phyloP scores from a whole-genome alignment of 2,888 invertebrate genomes.

The Petrolisthes cinctipes region DNA sequence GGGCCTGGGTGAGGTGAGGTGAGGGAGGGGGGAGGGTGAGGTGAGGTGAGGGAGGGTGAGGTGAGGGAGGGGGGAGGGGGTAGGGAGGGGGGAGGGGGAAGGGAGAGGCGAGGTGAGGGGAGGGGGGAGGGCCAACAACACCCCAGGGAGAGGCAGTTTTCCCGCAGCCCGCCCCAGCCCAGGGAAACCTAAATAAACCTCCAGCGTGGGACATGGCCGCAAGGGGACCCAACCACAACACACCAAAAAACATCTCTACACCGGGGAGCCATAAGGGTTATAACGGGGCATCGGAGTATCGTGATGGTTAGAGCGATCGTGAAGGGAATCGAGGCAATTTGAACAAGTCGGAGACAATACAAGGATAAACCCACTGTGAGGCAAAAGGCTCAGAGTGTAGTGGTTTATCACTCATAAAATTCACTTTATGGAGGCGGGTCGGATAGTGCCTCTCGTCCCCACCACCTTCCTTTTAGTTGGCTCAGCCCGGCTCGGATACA shows the following conservation, averaged over 20 bases:
- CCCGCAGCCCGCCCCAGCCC: constrained; percentile 3
- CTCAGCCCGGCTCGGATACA: constrained; percentile 32
- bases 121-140: neutral
- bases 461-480: constrained; percentile 19
- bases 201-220: neutral
- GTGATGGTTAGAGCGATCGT: constrained; percentile 38
- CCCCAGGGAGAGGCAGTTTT: constrained; percentile 7
- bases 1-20: neutral
- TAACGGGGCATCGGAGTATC: neutral
- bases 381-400: constrained; percentile 29
- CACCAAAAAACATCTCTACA: neutral
- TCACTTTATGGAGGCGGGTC: constrained; percentile 28
- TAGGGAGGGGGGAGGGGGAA: neutral
- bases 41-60: neutral
- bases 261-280: neutral
- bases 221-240: neutral
- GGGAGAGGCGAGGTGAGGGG: neutral
- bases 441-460: neutral
- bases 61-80: neutral
- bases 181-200: constrained; percentile 18
- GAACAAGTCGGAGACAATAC: constrained; percentile 29
- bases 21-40: neutral
- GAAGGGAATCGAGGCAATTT: constrained; percentile 41
- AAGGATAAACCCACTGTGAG: constrained; percentile 16
- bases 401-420: constrained; percentile 39